Conservation (phyloP, 1,140 invertebrate genomes). For the Ostrea denselamellosa region DNA sequence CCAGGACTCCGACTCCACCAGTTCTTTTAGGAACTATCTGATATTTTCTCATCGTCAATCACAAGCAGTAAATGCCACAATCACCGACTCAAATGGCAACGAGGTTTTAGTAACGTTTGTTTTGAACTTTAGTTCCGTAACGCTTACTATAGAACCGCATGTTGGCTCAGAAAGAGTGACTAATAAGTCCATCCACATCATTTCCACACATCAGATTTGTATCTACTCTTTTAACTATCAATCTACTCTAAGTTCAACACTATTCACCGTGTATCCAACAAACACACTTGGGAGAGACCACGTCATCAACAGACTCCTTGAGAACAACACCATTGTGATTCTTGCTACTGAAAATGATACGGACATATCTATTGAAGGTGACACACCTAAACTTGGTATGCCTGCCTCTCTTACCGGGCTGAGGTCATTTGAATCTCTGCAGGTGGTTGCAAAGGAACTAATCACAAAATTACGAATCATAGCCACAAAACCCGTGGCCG, state of each 20-base stretch:
- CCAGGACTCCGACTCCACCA: neutral
- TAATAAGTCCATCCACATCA: neutral
- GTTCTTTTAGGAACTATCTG: neutral
- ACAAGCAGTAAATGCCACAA: neutral
- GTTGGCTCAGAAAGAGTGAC: neutral
- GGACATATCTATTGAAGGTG: neutral
- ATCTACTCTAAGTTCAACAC: neutral
- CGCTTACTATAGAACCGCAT: neutral
- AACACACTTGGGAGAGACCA: neutral
- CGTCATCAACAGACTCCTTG: neutral
- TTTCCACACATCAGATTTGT: neutral
- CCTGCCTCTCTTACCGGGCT: neutral
- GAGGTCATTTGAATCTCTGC: neutral
- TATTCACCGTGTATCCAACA: constrained; percentile 1
- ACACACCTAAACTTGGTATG: neutral
- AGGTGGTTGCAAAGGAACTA: neutral
- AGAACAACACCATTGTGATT: constrained; percentile 1
- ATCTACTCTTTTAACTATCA: neutral
- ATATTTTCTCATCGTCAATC: neutral
- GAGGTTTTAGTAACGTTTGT: neutral
- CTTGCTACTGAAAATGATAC: neutral
- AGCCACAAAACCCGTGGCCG: neutral
- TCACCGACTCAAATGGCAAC: neutral
- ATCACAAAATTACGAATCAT: neutral
- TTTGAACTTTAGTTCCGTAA: neutral